These are phyloP conservation scores for Lagorchestes hirsutus DNA, from an alignment of 2,797 vertebrate species.

Conservation along the genomic window DNA sequence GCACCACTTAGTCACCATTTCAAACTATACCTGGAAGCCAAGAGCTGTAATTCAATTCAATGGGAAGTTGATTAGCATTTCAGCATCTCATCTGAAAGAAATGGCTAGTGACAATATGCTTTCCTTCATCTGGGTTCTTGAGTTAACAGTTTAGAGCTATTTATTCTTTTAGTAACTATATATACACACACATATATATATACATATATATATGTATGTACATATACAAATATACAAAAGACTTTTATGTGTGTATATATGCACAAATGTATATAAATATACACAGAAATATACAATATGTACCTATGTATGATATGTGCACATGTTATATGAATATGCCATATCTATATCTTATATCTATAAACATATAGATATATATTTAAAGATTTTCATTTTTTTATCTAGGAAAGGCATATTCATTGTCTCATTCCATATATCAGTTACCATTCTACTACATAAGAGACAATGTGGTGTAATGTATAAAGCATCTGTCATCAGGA, in stretches of 20 bases:
- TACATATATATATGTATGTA: not conserved
- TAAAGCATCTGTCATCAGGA: not conserved
- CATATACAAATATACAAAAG: not conserved
- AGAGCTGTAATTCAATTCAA: slow-evolving; percentile 49
- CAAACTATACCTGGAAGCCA: slow-evolving; percentile 15
- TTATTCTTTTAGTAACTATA: slow-evolving; percentile 19
- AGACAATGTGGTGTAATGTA: not conserved
- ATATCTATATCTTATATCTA: not conserved
- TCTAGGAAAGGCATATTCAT: slow-evolving; percentile 23
- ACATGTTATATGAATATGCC: not conserved
- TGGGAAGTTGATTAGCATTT: slow-evolving; percentile 17
- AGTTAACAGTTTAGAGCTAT: slow-evolving; percentile 53
- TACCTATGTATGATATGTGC: not conserved
- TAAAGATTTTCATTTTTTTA: slow-evolving; percentile 15
- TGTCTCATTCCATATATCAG: slow-evolving; percentile 51
- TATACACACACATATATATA: accelerated
- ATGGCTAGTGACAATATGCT: slow-evolving; percentile 54
- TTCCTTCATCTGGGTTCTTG: slow-evolving; percentile 47
- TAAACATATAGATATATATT: slow-evolving; percentile 41
- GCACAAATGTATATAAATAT: not conserved
- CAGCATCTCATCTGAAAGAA: slow-evolving; percentile 52
- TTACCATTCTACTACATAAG: not conserved
- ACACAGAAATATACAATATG: not conserved
- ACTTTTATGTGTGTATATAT: not conserved
- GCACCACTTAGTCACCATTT: slow-evolving; percentile 27